phyloP scores from a whole-genome alignment of 1,140 invertebrate species.

The Limonius californicus region DNA sequence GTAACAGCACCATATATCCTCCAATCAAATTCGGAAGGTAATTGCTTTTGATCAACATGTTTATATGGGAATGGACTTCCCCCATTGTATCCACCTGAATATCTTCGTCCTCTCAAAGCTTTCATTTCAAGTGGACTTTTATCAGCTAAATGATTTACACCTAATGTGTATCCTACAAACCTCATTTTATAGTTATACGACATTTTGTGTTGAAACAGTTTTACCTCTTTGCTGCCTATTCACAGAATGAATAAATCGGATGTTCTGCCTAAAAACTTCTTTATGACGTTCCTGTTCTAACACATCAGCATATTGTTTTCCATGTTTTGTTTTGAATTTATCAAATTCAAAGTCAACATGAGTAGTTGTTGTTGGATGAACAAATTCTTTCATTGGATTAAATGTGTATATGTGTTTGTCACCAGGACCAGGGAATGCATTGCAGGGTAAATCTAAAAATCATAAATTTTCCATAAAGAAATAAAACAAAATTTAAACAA shows the following conservation, averaged over 20 bases:
- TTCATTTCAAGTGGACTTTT: constrained; percentile 72
- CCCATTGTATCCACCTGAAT: constrained; percentile 66
- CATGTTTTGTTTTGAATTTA: constrained; percentile 71
- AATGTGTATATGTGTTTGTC: constrained; percentile 70
- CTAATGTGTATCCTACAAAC: constrained; percentile 67
- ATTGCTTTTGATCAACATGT: constrained; percentile 37
- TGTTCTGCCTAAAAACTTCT: constrained; percentile 84
- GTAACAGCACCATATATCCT: constrained; percentile 88
- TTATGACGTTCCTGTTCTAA: constrained; percentile 68
- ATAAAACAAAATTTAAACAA: not conserved
- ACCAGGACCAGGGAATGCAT: constrained; percentile 85
- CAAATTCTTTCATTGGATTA: constrained; percentile 92
- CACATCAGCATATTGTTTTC: constrained; percentile 61
- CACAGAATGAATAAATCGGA: constrained; percentile 56
- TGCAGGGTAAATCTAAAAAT: constrained; percentile 65
- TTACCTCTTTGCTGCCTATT: constrained; percentile 39
- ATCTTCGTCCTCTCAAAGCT: constrained; percentile 71
- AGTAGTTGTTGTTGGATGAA: constrained; percentile 62
- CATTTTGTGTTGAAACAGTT: not conserved
- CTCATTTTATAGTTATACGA: too few relatives aligned
- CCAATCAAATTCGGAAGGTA: constrained; percentile 83
- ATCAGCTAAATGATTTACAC: constrained; percentile 88
- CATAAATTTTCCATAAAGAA: not conserved
- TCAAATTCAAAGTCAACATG: constrained; percentile 79
- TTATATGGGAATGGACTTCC: constrained; percentile 75